Evolutionary conservation across 2,888 invertebrate genomes (phyloP).

Genomic region (Pardosa pseudoannulata): DNA sequence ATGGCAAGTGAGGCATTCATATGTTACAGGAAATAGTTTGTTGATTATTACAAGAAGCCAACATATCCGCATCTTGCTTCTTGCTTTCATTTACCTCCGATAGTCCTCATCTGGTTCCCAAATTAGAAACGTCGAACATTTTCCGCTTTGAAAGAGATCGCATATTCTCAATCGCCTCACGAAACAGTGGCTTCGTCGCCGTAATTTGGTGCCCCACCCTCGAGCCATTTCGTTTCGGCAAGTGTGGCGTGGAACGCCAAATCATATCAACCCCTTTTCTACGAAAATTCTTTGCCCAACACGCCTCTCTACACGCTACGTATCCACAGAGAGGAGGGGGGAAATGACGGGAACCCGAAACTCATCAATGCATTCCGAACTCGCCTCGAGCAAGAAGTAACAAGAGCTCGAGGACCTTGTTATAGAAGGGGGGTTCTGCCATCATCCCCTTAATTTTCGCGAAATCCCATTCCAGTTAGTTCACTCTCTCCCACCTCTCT

Average conservation of each 20-base stretch:
- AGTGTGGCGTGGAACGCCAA: neutral
- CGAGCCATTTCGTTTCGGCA: neutral
- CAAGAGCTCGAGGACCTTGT: constrained; percentile 61
- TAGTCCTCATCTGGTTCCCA: no score
- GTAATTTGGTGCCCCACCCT: neutral
- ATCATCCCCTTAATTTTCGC: constrained; percentile 46
- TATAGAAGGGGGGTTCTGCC: constrained; percentile 12
- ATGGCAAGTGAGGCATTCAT: no score
- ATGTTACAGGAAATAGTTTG: no score
- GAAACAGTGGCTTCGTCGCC: neutral
- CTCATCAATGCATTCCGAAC: constrained; percentile 59
- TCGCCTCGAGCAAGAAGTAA: constrained; percentile 59
- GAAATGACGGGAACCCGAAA: constrained; percentile 15
- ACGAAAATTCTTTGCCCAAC: neutral
- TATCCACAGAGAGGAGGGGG: no score
- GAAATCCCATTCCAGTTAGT: constrained; percentile 44
- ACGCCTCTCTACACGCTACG: no score
- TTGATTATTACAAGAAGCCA: no score
- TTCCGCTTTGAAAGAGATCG: neutral
- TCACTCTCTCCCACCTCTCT: neutral
- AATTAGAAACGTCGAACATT: neutral
- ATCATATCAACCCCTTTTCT: neutral
- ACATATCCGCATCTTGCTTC: no score
- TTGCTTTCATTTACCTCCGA: no score
- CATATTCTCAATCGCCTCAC: neutral